Base-by-base conservation (phyloP, 1,140 invertebrate genomes). In the Cydia strobilella region DNA sequence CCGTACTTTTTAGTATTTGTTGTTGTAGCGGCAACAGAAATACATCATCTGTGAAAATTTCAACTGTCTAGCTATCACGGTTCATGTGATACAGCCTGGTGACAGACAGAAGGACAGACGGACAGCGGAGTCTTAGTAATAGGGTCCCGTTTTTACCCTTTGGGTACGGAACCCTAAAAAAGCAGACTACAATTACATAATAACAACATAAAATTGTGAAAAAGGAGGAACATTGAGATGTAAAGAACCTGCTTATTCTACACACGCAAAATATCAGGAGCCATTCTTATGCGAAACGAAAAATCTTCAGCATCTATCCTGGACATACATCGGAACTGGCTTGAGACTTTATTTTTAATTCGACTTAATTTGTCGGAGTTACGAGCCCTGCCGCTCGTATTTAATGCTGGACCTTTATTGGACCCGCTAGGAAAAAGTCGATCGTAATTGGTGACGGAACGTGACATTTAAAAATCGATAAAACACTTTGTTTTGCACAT, bases 271-370 rank as follows among this genome's bases (percentile, higher is more conserved):
- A 51, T 51, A 39, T 7, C 35, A 9, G 35, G 2, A 51, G n/a
- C 13, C 4, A 48, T 15, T 48, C 45, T 15, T 48, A 7, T n/a
- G 4, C 48, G n/a, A 51, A 51, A 51, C 12, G 20, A n/a, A 31
- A 62, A 65, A 74, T 42, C 63, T 45, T 65, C 18, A 7, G n/a
- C 23, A 59, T 23, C 20, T 54, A 20, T 74, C n/a, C n/a, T n/a
- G n/a, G n/a, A 45, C 10, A 62, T 48, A 54, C 51, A 74, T 48
- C 23, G 20, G 73, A 23, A 69, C 54, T 23, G 54, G 54, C 54
- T 3, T 59, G 87, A 51, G 77, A 83, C 84, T 86, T 88, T 91
- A 90, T 90, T 90, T 90, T 90, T 89, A 86, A 87, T 87, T 88
- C 83, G 87, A 83, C 84, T 89, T 87, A 88, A 89, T 89, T 89